Evolutionary conservation across 1,140 invertebrate species (phyloP), one percentile per base, ranked within the genome.

Genomic region (Ruditapes philippinarum): DNA sequence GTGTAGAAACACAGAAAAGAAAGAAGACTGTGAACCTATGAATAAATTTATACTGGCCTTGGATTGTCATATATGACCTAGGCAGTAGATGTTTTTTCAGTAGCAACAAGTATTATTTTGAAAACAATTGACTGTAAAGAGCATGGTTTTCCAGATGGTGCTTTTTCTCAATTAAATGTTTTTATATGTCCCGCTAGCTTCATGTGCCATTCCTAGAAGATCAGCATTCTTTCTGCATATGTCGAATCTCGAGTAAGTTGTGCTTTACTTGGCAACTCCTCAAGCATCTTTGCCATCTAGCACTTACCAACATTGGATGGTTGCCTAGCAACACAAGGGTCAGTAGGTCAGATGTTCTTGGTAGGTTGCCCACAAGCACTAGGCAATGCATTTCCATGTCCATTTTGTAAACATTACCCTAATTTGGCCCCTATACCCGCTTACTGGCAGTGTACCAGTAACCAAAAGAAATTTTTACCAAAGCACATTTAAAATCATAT

Each of bases 131-230:
- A n/a, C n/a, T 14, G 14, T 45, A 5, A 45, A 7, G 14, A 45
- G 42, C 42, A 45, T 45, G 42, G 42, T 45, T 5, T 14, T 45
- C 42, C 14, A 45, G 42, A 54, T 54, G 4, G 57, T 38, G 36
- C 28, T 70, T 38, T n/a, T 17, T 70, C 33, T 17, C 11, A 70
- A 70, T 70, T 31, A 38, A 70, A 57, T 57, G 54, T 70, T 17
- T 65, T 76, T 76, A 22, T 51, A 14, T 78, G 45, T 78, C 45
- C 45, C 31, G 31, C 31, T 78, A 78, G 74, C 42, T 78, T 78
- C 19, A 14, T 78, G 45, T 78, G 45, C 74, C 74, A 54, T 51
- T 49, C 45, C 42, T 49, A 31, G 31, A 51, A 36, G 74, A 51
- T 33, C 3, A 45, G 17, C 74, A 78, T 38, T 33, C 49, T 36